Evolutionary conservation across 2,797 vertebrate species (phyloP).

Genomic region (Sebastes vulpes): DNA sequence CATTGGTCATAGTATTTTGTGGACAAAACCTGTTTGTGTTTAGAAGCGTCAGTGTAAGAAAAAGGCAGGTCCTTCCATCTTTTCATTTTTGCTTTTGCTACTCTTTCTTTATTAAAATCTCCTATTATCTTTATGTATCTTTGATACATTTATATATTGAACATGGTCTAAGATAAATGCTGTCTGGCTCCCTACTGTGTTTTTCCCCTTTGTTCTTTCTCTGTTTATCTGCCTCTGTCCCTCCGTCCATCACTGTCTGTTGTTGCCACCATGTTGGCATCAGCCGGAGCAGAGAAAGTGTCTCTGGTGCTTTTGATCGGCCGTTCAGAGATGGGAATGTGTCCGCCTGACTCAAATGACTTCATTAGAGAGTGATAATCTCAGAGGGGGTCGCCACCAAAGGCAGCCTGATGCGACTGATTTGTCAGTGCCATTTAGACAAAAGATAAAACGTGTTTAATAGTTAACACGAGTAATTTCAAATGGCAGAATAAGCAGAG

Average conservation of each 20-base stretch:
- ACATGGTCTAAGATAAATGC: background rate
- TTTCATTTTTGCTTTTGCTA: background rate
- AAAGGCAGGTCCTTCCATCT: background rate
- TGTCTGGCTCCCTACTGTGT: background rate
- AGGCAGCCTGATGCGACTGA: conserved; percentile 34
- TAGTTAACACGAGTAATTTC: conserved; percentile 47
- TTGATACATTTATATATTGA: background rate
- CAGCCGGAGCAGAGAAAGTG: conserved; percentile 36
- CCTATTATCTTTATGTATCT: background rate
- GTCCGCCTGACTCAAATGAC: conserved; percentile 64
- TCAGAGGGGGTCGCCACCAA: conserved; percentile 57
- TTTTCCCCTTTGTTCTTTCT: background rate
- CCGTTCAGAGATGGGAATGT: conserved; percentile 54
- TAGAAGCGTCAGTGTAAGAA: background rate
- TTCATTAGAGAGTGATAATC: conserved; percentile 74
- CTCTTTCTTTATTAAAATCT: background rate
- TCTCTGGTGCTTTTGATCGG: conserved; percentile 63
- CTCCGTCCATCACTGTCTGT: conserved; percentile 34
- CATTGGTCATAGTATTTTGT: conserved; percentile 13
- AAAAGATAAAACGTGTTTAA: conserved; percentile 42
- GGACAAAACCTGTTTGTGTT: conserved; percentile 4
- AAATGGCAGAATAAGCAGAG: conserved; percentile 22
- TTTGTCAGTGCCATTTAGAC: conserved; percentile 52
- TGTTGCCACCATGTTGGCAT: conserved; percentile 57
- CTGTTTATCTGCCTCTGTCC: conserved; percentile 21